A percentile compares a stretch with the other conserved stretches of the same genome.
Evolutionary conservation across 1,140 invertebrate genomes (phyloP).

Genomic region (Calycopis cecrops): DNA sequence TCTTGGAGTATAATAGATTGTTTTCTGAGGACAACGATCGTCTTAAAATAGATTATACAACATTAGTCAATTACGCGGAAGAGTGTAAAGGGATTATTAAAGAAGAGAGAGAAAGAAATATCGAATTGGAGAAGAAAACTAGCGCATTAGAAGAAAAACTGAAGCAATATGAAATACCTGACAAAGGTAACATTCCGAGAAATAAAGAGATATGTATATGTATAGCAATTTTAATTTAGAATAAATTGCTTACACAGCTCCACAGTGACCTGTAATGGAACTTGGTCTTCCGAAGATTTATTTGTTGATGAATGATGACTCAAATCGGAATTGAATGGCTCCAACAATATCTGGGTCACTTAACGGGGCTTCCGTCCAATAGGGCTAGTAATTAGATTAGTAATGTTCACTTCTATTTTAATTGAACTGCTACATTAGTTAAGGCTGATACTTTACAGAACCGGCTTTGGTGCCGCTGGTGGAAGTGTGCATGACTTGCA

Average conservation of each 20-base stretch:
- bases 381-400: no score
- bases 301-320: neutral
- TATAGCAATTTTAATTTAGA: no score
- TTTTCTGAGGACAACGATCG: slow-evolving; percentile 62
- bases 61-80: slow-evolving; percentile 47
- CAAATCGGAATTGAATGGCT: neutral
- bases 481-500: slow-evolving; percentile 65
- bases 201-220: no score
- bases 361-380: no score
- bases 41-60: slow-evolving; percentile 42
- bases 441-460: slow-evolving; percentile 27
- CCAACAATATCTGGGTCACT: neutral
- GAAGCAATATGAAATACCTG: slow-evolving; percentile 61
- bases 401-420: slow-evolving; percentile 6
- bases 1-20: slow-evolving; percentile 56
- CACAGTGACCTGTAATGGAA: no score
- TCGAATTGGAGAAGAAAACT: slow-evolving; percentile 41
- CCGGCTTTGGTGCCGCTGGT: slow-evolving; percentile 46
- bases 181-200: slow-evolving; percentile 49
- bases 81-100: slow-evolving; percentile 53
- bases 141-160: slow-evolving; percentile 60
- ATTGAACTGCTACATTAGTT: no score
- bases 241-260: no score
- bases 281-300: no score
- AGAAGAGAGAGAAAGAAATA: slow-evolving; percentile 46